Evolutionary conservation across 2,113 vertebrate genomes (phyloP).

Genomic region (Mastomys natalensis): DNA sequence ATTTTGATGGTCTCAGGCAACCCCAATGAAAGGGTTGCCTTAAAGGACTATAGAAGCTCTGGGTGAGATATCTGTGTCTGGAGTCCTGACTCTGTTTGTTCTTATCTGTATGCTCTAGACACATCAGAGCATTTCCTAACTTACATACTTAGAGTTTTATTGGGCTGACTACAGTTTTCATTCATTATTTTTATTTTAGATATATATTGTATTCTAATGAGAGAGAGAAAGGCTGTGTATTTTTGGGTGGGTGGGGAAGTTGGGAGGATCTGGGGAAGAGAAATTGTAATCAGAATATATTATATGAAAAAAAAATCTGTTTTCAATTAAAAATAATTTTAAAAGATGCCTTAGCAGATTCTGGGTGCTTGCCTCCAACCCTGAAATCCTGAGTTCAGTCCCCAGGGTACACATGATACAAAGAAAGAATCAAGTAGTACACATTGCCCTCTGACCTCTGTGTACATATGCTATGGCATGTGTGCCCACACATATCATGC

Average conservation of each 20-base stretch:
- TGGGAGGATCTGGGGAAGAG: background rate
- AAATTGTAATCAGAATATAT: background rate
- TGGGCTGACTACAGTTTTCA: background rate
- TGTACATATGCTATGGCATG: background rate
- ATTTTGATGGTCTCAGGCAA: background rate
- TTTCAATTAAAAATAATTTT: background rate
- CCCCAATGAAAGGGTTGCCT: background rate
- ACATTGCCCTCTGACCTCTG: background rate
- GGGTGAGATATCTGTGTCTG: background rate
- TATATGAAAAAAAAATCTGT: background rate
- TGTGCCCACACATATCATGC: background rate
- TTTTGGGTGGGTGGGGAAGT: background rate
- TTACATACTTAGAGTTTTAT: too few relatives aligned
- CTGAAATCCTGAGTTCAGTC: background rate
- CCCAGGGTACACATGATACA: background rate
- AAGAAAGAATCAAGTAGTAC: background rate
- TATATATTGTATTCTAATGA: background rate
- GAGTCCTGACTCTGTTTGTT: background rate
- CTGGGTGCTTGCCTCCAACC: too few relatives aligned
- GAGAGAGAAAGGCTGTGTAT: background rate
- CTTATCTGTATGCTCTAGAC: background rate
- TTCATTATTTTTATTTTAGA: background rate
- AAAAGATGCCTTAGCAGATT: background rate
- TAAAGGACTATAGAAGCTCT: background rate
- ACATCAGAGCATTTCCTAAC: background rate